phyloP scores from a whole-genome alignment of 2,888 invertebrate species.

The Drosophila ustulata region DNA sequence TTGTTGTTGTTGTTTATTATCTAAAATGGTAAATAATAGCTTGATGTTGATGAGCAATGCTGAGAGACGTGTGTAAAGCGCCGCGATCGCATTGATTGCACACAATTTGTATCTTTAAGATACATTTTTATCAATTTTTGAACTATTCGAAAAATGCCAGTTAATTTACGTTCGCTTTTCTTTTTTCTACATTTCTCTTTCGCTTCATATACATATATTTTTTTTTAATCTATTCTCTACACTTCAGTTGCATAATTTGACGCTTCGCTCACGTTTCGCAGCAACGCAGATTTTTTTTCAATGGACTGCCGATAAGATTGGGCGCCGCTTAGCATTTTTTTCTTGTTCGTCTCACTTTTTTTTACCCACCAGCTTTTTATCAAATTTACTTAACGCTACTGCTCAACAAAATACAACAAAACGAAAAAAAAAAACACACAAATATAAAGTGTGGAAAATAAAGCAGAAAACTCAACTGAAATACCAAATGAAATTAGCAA shows the following conservation, averaged over 20 bases:
- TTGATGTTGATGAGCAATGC: conserved; percentile 24
- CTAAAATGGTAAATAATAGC: conserved; percentile 54
- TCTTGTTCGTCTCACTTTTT: conserved; percentile 1
- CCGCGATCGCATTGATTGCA: conserved; percentile 42
- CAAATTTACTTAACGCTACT: conserved; percentile 39
- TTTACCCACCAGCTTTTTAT: conserved; percentile 2
- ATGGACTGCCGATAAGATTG: conserved; percentile 51
- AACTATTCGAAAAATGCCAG: conserved; percentile 34
- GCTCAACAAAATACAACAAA: conserved; percentile 2
- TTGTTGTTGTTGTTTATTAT: conserved; percentile 63
- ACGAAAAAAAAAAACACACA: too few species aligned
- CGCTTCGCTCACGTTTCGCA: conserved; percentile 41
- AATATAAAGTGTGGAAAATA: conserved; percentile 19
- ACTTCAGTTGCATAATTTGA: conserved; percentile 32
- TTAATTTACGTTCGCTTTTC: conserved; percentile 12
- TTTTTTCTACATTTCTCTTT: conserved; percentile 1
- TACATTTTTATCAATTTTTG: conserved; percentile 37
- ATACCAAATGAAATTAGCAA: conserved; percentile 70
- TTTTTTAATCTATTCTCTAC: conserved; percentile 7
- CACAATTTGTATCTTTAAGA: conserved; percentile 36
- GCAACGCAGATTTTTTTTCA: conserved; percentile 38
- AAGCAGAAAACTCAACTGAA: conserved; percentile 51
- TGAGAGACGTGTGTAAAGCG: conserved; percentile 50
- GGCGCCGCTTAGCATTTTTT: conserved; percentile 30
- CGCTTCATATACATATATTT: not conserved